Evolutionary conservation across 92 coral and sea anemone genomes (phyloP), one percentile per base, ranked within the genome.

Genomic region (Nematostella vectensis): DNA sequence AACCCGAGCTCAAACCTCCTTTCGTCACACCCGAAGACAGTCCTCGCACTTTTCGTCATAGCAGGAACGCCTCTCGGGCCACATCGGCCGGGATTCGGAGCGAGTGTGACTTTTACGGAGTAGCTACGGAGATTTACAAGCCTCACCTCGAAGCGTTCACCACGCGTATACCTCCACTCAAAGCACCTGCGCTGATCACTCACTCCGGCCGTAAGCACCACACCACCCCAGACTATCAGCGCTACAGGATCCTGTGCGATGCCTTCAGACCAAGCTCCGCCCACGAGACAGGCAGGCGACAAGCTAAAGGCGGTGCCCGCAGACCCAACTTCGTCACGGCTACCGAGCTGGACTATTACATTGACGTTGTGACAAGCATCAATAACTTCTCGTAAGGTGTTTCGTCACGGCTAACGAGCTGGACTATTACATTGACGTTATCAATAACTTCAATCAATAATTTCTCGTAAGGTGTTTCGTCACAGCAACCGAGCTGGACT

Each of bases 91-190:
- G 18, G 4, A 19, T 8, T 6, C 9, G 4, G 23, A 45, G 51
- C 18, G 40, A 33, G 15, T 45, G 21, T 22, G 51, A 45, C 18
- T 48, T 61, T 1, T 44, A 48, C 4, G 56, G 56, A 27, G 63
- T 55, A 2, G 15, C 55, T 29, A 10, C 28, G 27, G 55, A 66
- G 36, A 27, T 55, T 19, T 59, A 47, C 13, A 66, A 66, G 18
- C 72, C 72, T 12, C 28, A 66, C 55, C 27, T 66, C 19, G 53
- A 45, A 26, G 63, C 72, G 3, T 66, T 66, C 28, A 55, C 55
- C n/a, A 66, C 72, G 8, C 27, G 72, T 37, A 66, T 66, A 1
- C 72, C 72, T 9, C 72, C 62, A 10, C 63, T 66, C 3, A 66
- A 55, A 16, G 61, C 72, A 3, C 47, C 44, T 3, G 54, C 26